Evolutionary conservation across 2,888 invertebrate genomes (phyloP).

Genomic region (Tridacna crocea): DNA sequence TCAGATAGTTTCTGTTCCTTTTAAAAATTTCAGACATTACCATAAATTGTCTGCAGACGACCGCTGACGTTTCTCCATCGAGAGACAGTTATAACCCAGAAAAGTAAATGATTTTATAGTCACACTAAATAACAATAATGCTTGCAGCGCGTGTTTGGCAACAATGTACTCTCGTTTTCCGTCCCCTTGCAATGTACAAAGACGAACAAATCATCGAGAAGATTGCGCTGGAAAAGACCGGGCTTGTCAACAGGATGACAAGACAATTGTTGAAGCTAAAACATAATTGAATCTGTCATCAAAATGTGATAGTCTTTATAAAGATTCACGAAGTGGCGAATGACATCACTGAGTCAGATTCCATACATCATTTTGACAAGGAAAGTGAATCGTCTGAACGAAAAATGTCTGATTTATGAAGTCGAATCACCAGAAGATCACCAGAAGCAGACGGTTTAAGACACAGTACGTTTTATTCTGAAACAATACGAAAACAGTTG

Average conservation of each 20-base stretch:
- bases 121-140: constrained; percentile 8
- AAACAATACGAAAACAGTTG: too few relatives aligned
- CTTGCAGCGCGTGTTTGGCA: not conserved
- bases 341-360: not conserved
- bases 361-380: constrained; percentile 26
- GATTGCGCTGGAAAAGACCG: constrained; percentile 2
- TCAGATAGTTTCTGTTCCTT: too few relatives aligned
- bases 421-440: not conserved
- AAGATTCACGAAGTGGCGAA: constrained; percentile 18
- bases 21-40: too few relatives aligned
- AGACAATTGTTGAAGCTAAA: constrained; percentile 24
- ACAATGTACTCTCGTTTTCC: constrained; percentile 7
- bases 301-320: constrained; percentile 19
- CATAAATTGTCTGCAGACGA: too few relatives aligned
- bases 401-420: constrained; percentile 16
- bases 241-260: constrained; percentile 9
- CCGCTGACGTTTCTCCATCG: not conserved
- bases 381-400: constrained; percentile 15
- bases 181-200: not conserved
- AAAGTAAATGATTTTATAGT: not conserved
- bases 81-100: not conserved
- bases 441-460: too few relatives aligned
- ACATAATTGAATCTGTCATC: constrained; percentile 11
- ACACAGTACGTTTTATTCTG: too few relatives aligned
- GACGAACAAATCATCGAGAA: not conserved